Evolutionary conservation across 2,888 invertebrate genomes (phyloP).

Genomic region (Lepetodrilus schrolli): DNA sequence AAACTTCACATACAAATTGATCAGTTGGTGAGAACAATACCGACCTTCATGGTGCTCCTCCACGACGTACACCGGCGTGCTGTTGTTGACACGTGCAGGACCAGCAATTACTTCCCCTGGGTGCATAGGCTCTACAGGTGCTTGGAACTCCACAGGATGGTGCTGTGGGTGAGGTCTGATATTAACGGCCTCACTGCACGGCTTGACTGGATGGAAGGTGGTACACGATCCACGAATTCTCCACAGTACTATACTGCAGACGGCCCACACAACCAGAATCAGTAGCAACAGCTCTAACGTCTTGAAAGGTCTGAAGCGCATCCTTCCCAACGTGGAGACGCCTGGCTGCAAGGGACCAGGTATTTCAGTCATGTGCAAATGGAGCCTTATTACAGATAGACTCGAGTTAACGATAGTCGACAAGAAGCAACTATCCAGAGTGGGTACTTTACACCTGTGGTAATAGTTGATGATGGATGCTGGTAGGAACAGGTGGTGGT

Average conservation of each 20-base stretch:
- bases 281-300: background rate
- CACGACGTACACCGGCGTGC: conserved; percentile 42
- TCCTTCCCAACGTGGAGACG: background rate
- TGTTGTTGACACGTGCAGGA: background rate
- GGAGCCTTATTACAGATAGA: too few relatives aligned
- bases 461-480: too few relatives aligned
- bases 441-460: too few relatives aligned
- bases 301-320: background rate
- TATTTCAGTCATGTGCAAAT: too few relatives aligned
- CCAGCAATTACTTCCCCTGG: background rate
- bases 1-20: too few relatives aligned
- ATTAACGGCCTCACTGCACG: background rate
- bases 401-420: too few relatives aligned
- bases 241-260: conserved; percentile 5
- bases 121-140: background rate
- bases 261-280: background rate
- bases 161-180: background rate
- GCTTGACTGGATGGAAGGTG: background rate
- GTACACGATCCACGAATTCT: background rate
- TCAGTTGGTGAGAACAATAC: too few relatives aligned
- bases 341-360: background rate
- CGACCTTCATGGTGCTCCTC: conserved; percentile 58
- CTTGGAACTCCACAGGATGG: background rate
- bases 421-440: too few relatives aligned
- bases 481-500: too few relatives aligned